Conservation (phyloP, 2,797 vertebrate species). For the Tokudaia muenninki region DNA sequence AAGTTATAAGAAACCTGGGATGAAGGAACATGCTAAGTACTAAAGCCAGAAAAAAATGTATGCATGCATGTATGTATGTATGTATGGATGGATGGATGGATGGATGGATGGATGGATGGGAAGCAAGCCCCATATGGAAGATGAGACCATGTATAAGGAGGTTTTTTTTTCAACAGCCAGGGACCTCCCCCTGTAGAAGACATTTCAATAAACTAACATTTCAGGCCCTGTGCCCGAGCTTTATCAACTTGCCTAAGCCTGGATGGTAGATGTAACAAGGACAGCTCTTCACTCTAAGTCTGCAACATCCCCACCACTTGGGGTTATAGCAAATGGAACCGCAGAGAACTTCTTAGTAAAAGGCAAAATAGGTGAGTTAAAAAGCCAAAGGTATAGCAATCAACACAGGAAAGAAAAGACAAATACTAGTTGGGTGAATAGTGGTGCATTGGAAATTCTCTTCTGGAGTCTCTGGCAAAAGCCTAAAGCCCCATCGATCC, state of each 20-base stretch:
- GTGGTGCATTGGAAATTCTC: slow-evolving; percentile 46
- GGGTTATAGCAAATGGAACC: slow-evolving; percentile 5
- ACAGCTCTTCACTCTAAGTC: neutral
- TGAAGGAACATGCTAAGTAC: slow-evolving; percentile 11
- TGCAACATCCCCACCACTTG: neutral
- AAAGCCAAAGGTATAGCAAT: neutral
- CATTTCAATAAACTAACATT: neutral
- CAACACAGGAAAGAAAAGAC: slow-evolving; percentile 57
- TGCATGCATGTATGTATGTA: no score
- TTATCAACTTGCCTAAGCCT: neutral
- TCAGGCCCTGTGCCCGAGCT: neutral
- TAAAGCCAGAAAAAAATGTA: neutral
- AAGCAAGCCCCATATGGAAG: neutral
- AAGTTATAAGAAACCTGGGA: slow-evolving; percentile 57
- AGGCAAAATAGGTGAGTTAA: neutral
- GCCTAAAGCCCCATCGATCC: slow-evolving; percentile 19
- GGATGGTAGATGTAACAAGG: neutral
- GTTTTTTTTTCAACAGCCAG: neutral
- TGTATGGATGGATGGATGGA: no score
- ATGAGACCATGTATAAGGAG: neutral
- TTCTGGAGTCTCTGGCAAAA: slow-evolving; percentile 30
- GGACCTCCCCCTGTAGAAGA: neutral
- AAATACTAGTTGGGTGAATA: neutral
- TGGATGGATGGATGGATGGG: neutral
- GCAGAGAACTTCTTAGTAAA: neutral